Percentiles rank a stretch among this genome's conserved stretches.
Conservation (phyloP, 2,888 invertebrate species). For the Tanaodytes sp. region DNA sequence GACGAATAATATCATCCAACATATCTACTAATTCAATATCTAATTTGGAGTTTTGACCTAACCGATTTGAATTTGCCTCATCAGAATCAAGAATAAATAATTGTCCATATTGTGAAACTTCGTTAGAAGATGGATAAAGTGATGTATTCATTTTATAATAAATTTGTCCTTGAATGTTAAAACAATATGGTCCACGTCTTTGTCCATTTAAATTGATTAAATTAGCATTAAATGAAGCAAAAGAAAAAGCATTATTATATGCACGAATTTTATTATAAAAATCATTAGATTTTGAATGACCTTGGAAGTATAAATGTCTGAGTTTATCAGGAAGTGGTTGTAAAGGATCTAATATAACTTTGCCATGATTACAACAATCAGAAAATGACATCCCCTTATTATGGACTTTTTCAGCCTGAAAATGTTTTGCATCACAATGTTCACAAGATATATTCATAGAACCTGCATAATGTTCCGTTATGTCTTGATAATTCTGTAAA, state of each 20-base stretch:
- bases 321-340: conserved; percentile 15
- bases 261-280: conserved; percentile 20
- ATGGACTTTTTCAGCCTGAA: background rate
- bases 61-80: background rate
- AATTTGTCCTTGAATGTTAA: conserved; percentile 9
- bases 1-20: background rate
- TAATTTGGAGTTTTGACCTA: background rate
- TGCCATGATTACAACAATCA: conserved; percentile 28
- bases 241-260: conserved; percentile 11
- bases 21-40: background rate
- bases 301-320: conserved; percentile 12
- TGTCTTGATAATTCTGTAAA: too few species aligned
- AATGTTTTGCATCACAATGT: conserved; percentile 26
- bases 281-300: conserved; percentile 21
- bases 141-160: conserved; percentile 4
- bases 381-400: conserved; percentile 27
- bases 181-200: background rate
- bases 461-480: conserved; percentile 34
- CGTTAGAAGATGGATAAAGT: conserved; percentile 1
- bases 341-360: conserved; percentile 18
- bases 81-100: conserved; percentile 4
- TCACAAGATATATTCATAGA: conserved; percentile 16
- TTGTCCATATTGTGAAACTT: background rate
- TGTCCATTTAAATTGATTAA: background rate
- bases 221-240: conserved; percentile 4